phyloP scores from a whole-genome alignment of 2,888 invertebrate species.

The Melanotus villosus region DNA sequence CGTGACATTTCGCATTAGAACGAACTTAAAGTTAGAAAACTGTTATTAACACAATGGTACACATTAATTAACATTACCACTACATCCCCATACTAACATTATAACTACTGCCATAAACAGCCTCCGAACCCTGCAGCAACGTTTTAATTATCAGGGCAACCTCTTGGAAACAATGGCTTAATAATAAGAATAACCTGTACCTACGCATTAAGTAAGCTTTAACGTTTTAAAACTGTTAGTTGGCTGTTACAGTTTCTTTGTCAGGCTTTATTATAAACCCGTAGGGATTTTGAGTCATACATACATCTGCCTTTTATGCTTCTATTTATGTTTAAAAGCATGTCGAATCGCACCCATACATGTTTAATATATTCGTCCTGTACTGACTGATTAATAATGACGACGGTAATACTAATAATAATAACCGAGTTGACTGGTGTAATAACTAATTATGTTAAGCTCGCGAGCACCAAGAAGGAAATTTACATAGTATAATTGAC shows the following conservation, averaged over 20 bases:
- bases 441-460: slow-evolving; percentile 17
- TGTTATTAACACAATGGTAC: slow-evolving; percentile 5
- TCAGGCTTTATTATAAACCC: neutral
- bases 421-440: slow-evolving; percentile 3
- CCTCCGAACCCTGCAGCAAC: slow-evolving; percentile 2
- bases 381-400: neutral
- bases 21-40: slow-evolving; percentile 7
- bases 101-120: slow-evolving; percentile 22
- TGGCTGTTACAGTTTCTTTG: too few relatives aligned
- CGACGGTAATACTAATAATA: neutral
- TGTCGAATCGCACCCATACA: neutral
- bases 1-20: neutral
- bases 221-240: neutral
- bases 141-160: slow-evolving; percentile 19
- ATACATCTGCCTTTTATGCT: neutral
- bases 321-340: neutral
- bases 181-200: neutral
- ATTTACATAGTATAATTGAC: slow-evolving; percentile 18
- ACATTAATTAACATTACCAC: slow-evolving; percentile 18
- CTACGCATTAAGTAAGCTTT: neutral
- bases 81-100: slow-evolving; percentile 2
- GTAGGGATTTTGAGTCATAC: neutral
- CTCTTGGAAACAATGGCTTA: slow-evolving; percentile 13
- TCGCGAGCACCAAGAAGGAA: neutral
- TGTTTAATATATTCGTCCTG: neutral